Evolutionary conservation across 2,113 vertebrate species (phyloP), one percentile per base, ranked within the genome.

Genomic region (Ginglymostoma cirratum): DNA sequence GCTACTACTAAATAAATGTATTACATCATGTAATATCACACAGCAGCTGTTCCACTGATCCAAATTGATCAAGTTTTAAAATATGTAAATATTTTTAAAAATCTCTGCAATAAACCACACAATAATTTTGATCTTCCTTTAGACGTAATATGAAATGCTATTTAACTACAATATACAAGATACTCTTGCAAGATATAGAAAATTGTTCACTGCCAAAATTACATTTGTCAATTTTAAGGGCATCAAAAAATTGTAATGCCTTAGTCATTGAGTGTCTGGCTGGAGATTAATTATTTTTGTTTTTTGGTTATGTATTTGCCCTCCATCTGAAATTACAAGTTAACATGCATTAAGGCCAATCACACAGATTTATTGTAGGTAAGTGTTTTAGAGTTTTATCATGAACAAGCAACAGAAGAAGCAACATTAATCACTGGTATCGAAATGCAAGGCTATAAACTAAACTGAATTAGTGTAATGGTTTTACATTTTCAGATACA

Each of bases 201-300:
- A 67, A 70, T 67, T 45, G 23, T 94, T 67, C 34, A 69, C 93
- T 94, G 66, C 66, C 69, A 45, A 66, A 38, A 45, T 45, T 23
- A 94, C 34, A 94, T 94, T 67, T 94, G n/a, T 94, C 38, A 67
- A 94, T 94, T 38, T 67, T 94, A 70, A 45, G 93, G 19, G 42
- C 12, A 95, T 42, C 10, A 52, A 27, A 72, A 95, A 72, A 52
- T 48, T 95, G 69, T 48, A 52, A 95, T 70, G 45, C 67, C 69
- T 48, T 72, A 52, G 5, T 76, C 38, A 76, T 95, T 48, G 38
- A 45, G 48, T 95, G 24, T 95, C 93, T 95, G 45, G 69, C 45
- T 76, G 34, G 27, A 95, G 45, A 34, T 72, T 48, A 45, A 94
- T 14, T 34, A 76, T 72, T 72, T 67, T 48, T 70, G 66, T 30